Percentiles rank a stretch among this genome's conserved stretches.
Evolutionary conservation across 92 coral and sea anemone genomes (phyloP).

Genomic region (Metridium senile): DNA sequence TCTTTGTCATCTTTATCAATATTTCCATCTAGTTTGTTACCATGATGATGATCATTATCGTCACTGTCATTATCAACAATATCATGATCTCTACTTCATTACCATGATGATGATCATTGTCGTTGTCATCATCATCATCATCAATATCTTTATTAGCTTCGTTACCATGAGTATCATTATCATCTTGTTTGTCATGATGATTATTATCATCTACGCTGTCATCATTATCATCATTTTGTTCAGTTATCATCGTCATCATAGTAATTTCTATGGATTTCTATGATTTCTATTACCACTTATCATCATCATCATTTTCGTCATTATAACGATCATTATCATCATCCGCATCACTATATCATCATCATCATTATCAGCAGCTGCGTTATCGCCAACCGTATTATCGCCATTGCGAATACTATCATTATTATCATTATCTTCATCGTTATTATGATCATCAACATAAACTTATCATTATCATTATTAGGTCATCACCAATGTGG

Average conservation of each 20-base stretch:
- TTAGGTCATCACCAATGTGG: slow-evolving; percentile 88
- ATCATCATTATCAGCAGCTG: background rate
- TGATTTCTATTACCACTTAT: too few relatives aligned
- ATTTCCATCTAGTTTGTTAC: background rate
- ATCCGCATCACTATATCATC: background rate
- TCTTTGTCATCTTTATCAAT: background rate
- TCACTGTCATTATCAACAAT: background rate
- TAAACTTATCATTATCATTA: background rate
- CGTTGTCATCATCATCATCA: background rate
- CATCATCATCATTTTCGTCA: background rate
- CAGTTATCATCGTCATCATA: too few relatives aligned
- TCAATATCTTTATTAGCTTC: background rate
- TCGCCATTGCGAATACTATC: background rate
- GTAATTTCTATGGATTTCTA: too few relatives aligned
- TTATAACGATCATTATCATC: background rate
- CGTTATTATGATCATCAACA: background rate
- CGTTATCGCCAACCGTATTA: background rate
- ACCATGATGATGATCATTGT: background rate
- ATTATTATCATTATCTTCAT: background rate
- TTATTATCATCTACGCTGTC: background rate
- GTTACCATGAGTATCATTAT: too few relatives aligned
- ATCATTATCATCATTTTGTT: background rate
- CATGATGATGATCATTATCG: background rate
- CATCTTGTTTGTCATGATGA: background rate
- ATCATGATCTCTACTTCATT: background rate